These are phyloP conservation scores for Magallana gigas DNA, from an alignment of 1,140 invertebrate species.

Conservation along the genomic window DNA sequence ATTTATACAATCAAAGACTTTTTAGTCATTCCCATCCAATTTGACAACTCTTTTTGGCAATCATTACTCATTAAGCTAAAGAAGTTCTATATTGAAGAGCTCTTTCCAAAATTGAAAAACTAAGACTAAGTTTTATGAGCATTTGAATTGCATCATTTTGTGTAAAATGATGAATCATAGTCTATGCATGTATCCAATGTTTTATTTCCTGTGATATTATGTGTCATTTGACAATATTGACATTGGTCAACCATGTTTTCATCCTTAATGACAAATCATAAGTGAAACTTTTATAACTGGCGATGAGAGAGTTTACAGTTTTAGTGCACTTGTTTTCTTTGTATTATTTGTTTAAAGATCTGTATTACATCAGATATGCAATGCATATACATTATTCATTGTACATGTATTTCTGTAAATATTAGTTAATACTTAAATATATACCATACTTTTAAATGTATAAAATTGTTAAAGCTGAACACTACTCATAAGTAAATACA, in stretches of 20 bases:
- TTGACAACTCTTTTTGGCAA: conserved; percentile 34
- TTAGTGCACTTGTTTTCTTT: not conserved
- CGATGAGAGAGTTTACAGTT: not conserved
- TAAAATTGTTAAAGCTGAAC: not conserved
- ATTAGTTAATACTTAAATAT: not conserved
- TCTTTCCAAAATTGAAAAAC: conserved; percentile 23
- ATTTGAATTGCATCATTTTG: not conserved
- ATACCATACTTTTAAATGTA: not conserved
- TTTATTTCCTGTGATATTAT: not conserved
- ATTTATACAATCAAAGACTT: conserved; percentile 24
- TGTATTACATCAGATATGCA: not conserved
- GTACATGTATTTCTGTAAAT: not conserved
- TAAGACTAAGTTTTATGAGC: not conserved
- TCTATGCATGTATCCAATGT: not conserved
- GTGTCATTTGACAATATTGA: conserved; percentile 1
- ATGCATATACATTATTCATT: not conserved
- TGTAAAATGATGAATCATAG: conserved; percentile 9
- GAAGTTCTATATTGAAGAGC: not conserved
- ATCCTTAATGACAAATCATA: not conserved
- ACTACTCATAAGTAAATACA: conserved; percentile 11
- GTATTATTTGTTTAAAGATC: conserved; percentile 8
- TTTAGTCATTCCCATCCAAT: not conserved
- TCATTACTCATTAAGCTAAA: not conserved
- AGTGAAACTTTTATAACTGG: not conserved
- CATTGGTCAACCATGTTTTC: not conserved